Percentiles rank a stretch among this genome's conserved stretches.
Conservation (phyloP, 2,113 vertebrate species). For the Takifugu bimaculatus region DNA sequence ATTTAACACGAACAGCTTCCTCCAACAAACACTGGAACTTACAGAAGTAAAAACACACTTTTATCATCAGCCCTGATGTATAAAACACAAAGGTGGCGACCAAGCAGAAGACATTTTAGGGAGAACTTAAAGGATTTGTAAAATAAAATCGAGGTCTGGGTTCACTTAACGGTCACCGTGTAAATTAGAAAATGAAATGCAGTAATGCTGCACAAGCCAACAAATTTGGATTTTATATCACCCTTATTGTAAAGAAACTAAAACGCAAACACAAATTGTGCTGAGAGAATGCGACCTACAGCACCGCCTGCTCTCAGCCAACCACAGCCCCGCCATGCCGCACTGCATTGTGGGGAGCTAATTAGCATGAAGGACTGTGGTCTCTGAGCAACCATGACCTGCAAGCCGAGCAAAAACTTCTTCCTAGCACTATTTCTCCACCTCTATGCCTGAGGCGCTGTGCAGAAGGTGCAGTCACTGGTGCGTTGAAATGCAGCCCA, state of each 20-base stretch:
- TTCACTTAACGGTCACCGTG: too few relatives aligned
- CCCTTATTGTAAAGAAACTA: not conserved
- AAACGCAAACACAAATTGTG: constrained; percentile 8
- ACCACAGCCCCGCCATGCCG: constrained; percentile 30
- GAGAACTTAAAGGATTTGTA: too few relatives aligned
- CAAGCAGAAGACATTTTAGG: too few relatives aligned
- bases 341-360: constrained; percentile 60
- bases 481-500: constrained; percentile 64
- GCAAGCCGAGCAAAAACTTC: constrained; percentile 51
- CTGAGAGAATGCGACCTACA: constrained; percentile 35
- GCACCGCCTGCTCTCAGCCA: constrained; percentile 40
- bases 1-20: not conserved
- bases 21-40: not conserved
- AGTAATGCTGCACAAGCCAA: not conserved
- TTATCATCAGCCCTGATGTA: too few relatives aligned
- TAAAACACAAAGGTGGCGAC: too few relatives aligned
- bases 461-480: constrained; percentile 67
- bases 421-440: constrained; percentile 30
- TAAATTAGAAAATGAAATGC: too few relatives aligned
- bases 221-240: constrained; percentile 14
- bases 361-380: constrained; percentile 64
- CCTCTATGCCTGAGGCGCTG: constrained; percentile 57
- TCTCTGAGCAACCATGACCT: constrained; percentile 67
- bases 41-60: not conserved
- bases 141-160: too few relatives aligned